Percentiles rank a stretch among this genome's conserved stretches.
phyloP scores from a whole-genome alignment of 2,888 invertebrate species.

The Eremobia ochroleuca region DNA sequence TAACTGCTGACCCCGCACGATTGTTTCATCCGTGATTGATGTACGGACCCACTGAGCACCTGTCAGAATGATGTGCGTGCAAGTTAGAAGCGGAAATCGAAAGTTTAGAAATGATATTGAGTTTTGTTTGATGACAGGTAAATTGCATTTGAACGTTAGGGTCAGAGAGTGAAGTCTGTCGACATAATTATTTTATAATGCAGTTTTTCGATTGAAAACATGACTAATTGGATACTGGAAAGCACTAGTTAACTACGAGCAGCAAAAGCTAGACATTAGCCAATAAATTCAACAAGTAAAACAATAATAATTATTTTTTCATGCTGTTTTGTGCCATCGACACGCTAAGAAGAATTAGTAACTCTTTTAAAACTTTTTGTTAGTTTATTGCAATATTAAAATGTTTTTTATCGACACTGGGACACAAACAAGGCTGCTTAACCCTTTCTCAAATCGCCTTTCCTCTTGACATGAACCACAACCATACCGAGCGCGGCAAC shows the following conservation, averaged over 20 bases:
- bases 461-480: slow-evolving; percentile 54
- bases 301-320: too few relatives aligned
- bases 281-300: not conserved
- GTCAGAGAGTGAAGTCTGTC: not conserved
- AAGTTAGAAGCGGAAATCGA: slow-evolving; percentile 63
- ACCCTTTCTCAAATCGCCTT: slow-evolving; percentile 5
- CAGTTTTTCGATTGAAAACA: not conserved
- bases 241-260: not conserved
- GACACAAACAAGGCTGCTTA: not conserved
- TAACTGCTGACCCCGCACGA: slow-evolving; percentile 76
- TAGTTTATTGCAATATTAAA: too few relatives aligned
- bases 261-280: not conserved
- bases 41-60: slow-evolving; percentile 76
- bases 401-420: not conserved
- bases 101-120: not conserved
- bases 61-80: slow-evolving; percentile 68
- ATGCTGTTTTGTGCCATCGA: too few relatives aligned
- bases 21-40: slow-evolving; percentile 81
- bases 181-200: too few relatives aligned
- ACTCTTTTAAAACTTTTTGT: too few relatives aligned
- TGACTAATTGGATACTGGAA: too few relatives aligned
- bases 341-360: too few relatives aligned
- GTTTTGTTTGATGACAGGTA: not conserved
- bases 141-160: not conserved
- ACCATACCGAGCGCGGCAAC: slow-evolving; percentile 65